phyloP scores from a whole-genome alignment of 2,797 vertebrate genomes.

The Spondyliosoma cantharus region DNA sequence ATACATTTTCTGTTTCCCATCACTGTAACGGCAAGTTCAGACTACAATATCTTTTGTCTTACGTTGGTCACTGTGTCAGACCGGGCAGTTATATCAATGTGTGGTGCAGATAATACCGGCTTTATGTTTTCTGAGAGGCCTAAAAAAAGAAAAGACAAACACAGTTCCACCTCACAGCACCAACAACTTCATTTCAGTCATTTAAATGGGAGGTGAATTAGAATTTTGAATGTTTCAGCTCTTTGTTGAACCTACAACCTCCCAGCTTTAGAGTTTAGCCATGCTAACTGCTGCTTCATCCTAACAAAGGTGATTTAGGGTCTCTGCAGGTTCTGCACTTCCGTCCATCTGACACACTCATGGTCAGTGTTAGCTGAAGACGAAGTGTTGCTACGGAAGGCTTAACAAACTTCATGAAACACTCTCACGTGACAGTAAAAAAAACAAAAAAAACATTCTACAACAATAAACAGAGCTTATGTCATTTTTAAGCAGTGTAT shows the following conservation, averaged over 20 bases:
- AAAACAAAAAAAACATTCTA: background rate
- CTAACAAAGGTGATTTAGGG: background rate
- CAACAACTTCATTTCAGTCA: too few species aligned
- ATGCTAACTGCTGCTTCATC: background rate
- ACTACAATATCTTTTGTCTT: background rate
- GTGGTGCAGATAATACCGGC: background rate
- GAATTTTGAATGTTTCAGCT: background rate
- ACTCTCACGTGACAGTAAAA: background rate
- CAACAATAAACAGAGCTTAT: background rate
- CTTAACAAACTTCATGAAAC: background rate
- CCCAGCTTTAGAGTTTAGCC: background rate
- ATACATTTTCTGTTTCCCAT: background rate
- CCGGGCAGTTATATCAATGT: background rate
- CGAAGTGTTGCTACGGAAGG: background rate
- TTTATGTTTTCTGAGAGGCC: background rate
- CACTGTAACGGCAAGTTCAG: background rate
- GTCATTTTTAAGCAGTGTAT: background rate
- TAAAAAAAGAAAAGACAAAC: background rate
- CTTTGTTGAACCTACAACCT: background rate
- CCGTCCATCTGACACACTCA: background rate
- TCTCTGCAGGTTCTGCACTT: background rate
- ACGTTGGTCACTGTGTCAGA: too few species aligned
- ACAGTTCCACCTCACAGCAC: too few species aligned
- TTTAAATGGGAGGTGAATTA: background rate
- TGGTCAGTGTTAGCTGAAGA: background rate